Conservation (phyloP, 2,888 invertebrate species). For the Drosophila buzzatii region DNA sequence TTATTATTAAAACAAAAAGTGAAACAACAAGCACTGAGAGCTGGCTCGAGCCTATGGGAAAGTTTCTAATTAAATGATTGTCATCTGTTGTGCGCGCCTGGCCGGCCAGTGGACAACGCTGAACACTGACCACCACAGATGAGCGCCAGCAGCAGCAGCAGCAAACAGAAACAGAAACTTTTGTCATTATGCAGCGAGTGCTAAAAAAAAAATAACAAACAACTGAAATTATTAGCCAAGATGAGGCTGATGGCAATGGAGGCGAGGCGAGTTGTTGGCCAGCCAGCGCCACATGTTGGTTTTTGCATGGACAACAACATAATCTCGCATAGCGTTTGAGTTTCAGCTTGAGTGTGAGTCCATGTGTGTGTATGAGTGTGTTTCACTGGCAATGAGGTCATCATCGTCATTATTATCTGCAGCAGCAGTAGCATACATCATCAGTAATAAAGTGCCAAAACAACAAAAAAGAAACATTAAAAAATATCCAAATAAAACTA, state of each 20-base stretch:
- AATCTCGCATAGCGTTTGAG: constrained; percentile 28
- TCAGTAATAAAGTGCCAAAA: constrained; percentile 58
- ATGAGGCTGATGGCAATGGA: constrained; percentile 61
- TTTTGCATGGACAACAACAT: constrained; percentile 44
- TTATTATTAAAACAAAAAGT: constrained; percentile 44
- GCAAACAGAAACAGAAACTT: constrained; percentile 67
- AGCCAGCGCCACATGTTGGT: constrained; percentile 28
- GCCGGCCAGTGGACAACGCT: constrained; percentile 53
- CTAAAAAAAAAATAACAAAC: constrained; percentile 54
- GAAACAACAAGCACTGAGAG: constrained; percentile 52
- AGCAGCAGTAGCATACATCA: constrained; percentile 69
- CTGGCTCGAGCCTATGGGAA: constrained; percentile 83
- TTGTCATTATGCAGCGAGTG: constrained; percentile 78
- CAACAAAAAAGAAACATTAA: constrained; percentile 27
- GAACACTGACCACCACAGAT: constrained; percentile 62
- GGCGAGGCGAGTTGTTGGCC: constrained; percentile 52
- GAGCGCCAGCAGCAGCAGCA: constrained; percentile 29
- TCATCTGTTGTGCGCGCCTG: constrained; percentile 77
- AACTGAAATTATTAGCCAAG: constrained; percentile 79
- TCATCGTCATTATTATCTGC: constrained; percentile 56
- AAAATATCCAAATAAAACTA: constrained; percentile 49
- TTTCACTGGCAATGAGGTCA: constrained; percentile 72
- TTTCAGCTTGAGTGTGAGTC: neutral
- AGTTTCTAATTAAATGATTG: constrained; percentile 85
- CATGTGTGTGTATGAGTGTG: constrained; percentile 41